Evolutionary conservation across 2,888 invertebrate species (phyloP).

Genomic region (Drosophila aldrichi): DNA sequence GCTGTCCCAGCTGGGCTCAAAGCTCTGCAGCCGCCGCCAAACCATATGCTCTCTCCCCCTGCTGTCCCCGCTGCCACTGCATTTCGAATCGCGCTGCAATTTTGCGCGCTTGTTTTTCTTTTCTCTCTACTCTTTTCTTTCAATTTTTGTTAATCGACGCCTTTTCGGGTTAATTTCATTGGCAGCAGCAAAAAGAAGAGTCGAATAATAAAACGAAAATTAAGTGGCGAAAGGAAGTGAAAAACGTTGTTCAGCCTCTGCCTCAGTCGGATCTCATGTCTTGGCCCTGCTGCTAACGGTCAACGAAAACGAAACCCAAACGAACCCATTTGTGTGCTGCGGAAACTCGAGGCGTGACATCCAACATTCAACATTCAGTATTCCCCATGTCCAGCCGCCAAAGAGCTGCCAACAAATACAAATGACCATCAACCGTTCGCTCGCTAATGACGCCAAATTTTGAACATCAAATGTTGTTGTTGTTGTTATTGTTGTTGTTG

Average conservation of each 20-base stretch:
- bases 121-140: not conserved
- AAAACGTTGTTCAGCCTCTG: slow-evolving; percentile 47
- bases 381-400: slow-evolving; percentile 27
- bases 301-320: slow-evolving; percentile 53
- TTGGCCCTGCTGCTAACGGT: slow-evolving; percentile 19
- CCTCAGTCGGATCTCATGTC: not conserved
- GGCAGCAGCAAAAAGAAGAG: slow-evolving; percentile 26
- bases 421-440: slow-evolving; percentile 33
- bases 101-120: slow-evolving; percentile 37
- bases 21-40: not conserved
- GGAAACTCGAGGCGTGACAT: slow-evolving; percentile 68
- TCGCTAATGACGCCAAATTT: slow-evolving; percentile 44
- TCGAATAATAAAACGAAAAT: slow-evolving; percentile 56
- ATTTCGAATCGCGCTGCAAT: slow-evolving; percentile 36
- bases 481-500: not conserved
- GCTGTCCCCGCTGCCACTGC: not conserved
- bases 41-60: not conserved
- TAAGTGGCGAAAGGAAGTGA: slow-evolving; percentile 73
- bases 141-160: slow-evolving; percentile 9
- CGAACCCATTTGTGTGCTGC: slow-evolving; percentile 50
- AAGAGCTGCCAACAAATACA: slow-evolving; percentile 17
- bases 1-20: slow-evolving; percentile 41
- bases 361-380: slow-evolving; percentile 16
- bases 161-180: slow-evolving; percentile 54
- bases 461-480: slow-evolving; percentile 9